phyloP scores from a whole-genome alignment of 2,113 vertebrate species.

The Catharus fuscescens region DNA sequence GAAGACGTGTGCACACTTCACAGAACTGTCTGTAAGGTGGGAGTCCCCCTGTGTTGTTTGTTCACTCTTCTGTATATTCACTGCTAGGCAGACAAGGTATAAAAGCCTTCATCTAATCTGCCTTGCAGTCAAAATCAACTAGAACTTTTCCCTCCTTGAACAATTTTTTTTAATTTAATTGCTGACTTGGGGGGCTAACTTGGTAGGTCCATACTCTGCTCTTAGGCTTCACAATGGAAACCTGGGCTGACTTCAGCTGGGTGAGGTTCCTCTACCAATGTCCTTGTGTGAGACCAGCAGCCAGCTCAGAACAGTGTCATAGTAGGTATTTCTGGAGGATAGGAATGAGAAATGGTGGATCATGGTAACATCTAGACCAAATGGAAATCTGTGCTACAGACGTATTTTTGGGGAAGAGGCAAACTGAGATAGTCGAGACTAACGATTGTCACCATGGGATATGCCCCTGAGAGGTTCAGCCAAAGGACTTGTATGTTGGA shows the following conservation, averaged over 20 bases:
- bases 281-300: neutral
- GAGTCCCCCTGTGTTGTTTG: neutral
- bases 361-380: neutral
- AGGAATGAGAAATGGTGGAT: neutral
- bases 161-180: neutral
- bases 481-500: slow-evolving; percentile 59
- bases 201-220: neutral
- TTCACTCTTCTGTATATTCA: neutral
- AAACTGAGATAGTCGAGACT: slow-evolving; percentile 6
- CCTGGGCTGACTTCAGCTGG: neutral
- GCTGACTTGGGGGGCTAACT: neutral
- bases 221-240: neutral
- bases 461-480: slow-evolving; percentile 59
- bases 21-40: neutral
- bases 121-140: neutral
- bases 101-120: neutral
- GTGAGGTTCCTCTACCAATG: neutral
- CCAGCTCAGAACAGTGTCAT: neutral
- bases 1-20: neutral
- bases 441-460: slow-evolving; percentile 29
- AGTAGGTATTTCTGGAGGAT: neutral
- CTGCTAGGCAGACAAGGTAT: neutral
- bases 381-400: neutral
- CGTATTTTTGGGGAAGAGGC: neutral
- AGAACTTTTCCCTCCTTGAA: neutral